These are phyloP conservation scores for Nyctibius grandis DNA, from an alignment of 2,797 vertebrate genomes.

Conservation along the genomic window DNA sequence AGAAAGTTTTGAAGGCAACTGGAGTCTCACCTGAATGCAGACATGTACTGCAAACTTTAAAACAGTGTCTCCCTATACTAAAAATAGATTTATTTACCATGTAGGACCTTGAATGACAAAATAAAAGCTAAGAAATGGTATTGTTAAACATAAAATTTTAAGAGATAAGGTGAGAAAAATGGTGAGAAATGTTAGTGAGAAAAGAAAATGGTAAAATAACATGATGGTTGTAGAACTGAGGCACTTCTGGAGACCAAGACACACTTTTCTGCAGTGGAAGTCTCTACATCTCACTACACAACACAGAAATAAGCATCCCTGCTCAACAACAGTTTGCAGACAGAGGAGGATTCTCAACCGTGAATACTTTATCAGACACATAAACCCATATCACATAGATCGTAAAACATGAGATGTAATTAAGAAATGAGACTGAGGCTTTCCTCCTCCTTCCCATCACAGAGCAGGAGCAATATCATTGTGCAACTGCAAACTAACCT, in stretches of 20 bases:
- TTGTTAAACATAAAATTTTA: background rate
- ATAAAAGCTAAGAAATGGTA: background rate
- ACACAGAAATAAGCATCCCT: background rate
- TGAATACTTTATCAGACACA: background rate
- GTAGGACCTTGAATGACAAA: background rate
- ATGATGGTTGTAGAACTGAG: background rate
- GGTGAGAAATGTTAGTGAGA: background rate
- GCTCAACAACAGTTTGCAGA: background rate
- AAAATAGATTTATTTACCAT: background rate
- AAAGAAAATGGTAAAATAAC: background rate
- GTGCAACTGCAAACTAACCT: background rate
- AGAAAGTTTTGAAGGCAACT: background rate
- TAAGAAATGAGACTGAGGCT: background rate
- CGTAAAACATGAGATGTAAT: accelerated
- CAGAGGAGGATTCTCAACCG: background rate
- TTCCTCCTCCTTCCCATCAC: background rate
- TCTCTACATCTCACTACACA: background rate
- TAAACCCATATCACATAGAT: accelerated
- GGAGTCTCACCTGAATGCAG: background rate
- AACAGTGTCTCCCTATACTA: background rate
- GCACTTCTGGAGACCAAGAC: background rate
- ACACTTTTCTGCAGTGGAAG: background rate
- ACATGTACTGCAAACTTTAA: background rate
- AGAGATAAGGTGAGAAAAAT: background rate
- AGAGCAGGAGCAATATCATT: background rate